phyloP scores from a whole-genome alignment of 2,888 invertebrate genomes.

The Chrysolina oricalcia region DNA sequence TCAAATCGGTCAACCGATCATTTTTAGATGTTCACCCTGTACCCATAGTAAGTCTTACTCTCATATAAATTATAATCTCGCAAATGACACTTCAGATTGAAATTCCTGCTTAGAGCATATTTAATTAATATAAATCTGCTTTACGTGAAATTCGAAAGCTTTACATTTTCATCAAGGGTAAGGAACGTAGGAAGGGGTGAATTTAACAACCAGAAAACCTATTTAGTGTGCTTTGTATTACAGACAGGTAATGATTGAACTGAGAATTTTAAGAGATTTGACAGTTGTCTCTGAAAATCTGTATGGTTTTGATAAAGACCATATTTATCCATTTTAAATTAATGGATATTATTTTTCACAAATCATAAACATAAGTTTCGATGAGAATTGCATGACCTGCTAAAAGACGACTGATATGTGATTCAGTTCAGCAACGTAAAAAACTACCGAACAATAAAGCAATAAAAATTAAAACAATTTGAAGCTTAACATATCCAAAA shows the following conservation, averaged over 20 bases:
- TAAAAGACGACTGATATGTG: too few species aligned
- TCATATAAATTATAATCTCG: constrained; percentile 62
- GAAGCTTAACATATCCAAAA: too few species aligned
- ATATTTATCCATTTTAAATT: too few species aligned
- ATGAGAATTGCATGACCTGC: too few species aligned
- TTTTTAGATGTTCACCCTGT: not conserved
- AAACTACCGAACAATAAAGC: too few species aligned
- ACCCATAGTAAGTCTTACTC: not conserved
- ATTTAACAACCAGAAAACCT: constrained; percentile 6
- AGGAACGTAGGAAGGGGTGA: constrained; percentile 8
- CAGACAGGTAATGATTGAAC: not conserved
- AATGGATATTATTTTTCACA: too few species aligned
- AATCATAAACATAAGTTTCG: too few species aligned
- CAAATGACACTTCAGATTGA: constrained; percentile 67
- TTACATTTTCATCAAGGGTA: constrained; percentile 26
- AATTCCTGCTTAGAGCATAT: constrained; percentile 70
- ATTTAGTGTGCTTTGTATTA: constrained; percentile 2
- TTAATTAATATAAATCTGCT: constrained; percentile 66
- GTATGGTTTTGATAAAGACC: not conserved
- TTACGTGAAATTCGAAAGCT: constrained; percentile 37
- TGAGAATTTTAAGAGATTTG: not conserved
- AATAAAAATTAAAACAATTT: too few species aligned
- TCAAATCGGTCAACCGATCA: too few species aligned
- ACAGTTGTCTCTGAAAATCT: not conserved
- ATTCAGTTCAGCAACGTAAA: too few species aligned